Evolutionary conservation across 2,113 vertebrate genomes (phyloP), one percentile per base, ranked within the genome.

Genomic region (Hippotragus niger): DNA sequence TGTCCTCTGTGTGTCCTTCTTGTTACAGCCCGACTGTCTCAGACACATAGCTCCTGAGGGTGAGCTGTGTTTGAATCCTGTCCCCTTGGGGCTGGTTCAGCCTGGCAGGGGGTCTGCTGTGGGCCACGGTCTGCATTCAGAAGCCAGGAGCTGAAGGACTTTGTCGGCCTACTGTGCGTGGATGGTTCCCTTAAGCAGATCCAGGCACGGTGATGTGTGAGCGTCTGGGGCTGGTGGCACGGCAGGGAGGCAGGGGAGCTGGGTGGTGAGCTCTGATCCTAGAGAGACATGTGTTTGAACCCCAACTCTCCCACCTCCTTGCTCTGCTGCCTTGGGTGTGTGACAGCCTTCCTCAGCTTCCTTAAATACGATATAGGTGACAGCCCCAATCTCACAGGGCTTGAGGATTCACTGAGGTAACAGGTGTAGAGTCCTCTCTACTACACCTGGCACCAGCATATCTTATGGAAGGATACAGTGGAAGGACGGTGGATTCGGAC

Each of bases 1-100:
- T 91, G 93, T 97, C 96, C 91, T 96, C 96, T 94, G 90, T 74
- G 90, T 90, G 96, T 97, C 97, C 97, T 96, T 98, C 94, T n/a
- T 71, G 78, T 53, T 76, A 58, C 17, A 87, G 92, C n/a, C 78
- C 45, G 52, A 58, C 23, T 96, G 90, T 78, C 36, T 96, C 85
- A 91, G 90, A 94, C 78, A 92, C 88, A 80, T 2, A 89, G 92
- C 64, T 84, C 40, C 90, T 74, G 64, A 67, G 62, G 76, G 52
- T 31, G 15, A 71, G 71, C 76, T 40, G 16, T 74, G 36, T 80
- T 78, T 91, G 67, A 86, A 57, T 89, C 58, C 96, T 40, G 86
- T 52, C 62, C 88, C 50, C n/a, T 88, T 91, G 23, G 13, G 87
- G 58, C 94, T 97, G 93, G 87, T 58, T 84, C 19, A 88, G 88